Evolutionary conservation across 30 jellyfish, hydroid and myxozoan species (phyloP).

Genomic region (Hydractinia symbiolongicarpus): DNA sequence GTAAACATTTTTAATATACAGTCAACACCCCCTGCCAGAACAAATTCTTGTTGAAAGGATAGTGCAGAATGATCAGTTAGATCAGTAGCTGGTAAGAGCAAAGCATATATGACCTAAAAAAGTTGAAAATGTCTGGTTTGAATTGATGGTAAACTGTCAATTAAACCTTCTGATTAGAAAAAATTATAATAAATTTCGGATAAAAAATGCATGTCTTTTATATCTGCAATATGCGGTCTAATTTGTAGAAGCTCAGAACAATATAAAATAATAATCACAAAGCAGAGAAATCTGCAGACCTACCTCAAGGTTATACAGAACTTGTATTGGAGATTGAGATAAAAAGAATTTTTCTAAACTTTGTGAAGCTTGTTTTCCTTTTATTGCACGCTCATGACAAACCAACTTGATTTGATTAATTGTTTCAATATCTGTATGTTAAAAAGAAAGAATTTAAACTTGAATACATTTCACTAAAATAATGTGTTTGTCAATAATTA

Average conservation of each 20-base stretch:
- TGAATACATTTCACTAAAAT: not conserved
- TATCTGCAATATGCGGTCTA: not conserved
- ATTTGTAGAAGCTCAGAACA: too few relatives aligned
- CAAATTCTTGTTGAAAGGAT: conserved; percentile 74
- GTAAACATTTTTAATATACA: conserved; percentile 74
- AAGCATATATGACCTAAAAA: conserved; percentile 70
- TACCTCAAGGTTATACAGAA: conserved; percentile 85
- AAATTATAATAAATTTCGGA: too few relatives aligned
- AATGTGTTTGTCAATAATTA: too few relatives aligned
- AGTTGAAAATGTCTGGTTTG: not conserved
- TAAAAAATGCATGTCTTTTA: not conserved
- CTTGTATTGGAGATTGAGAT: conserved; percentile 68
- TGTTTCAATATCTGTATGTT: conserved; percentile 69
- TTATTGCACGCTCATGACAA: conserved; percentile 71
- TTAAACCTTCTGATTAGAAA: too few relatives aligned
- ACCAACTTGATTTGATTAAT: conserved; percentile 44
- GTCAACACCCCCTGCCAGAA: conserved; percentile 92
- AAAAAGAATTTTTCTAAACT: conserved; percentile 53
- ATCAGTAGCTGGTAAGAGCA: conserved; percentile 82
- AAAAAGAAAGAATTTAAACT: not conserved
- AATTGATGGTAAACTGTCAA: too few relatives aligned
- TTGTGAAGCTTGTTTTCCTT: conserved; percentile 30
- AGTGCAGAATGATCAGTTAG: conserved; percentile 51
- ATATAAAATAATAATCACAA: not conserved
- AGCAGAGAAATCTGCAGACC: not conserved